These are phyloP conservation scores for Cyprinodon tularosa DNA, from an alignment of 2,113 vertebrate genomes.

Conservation along the genomic window DNA sequence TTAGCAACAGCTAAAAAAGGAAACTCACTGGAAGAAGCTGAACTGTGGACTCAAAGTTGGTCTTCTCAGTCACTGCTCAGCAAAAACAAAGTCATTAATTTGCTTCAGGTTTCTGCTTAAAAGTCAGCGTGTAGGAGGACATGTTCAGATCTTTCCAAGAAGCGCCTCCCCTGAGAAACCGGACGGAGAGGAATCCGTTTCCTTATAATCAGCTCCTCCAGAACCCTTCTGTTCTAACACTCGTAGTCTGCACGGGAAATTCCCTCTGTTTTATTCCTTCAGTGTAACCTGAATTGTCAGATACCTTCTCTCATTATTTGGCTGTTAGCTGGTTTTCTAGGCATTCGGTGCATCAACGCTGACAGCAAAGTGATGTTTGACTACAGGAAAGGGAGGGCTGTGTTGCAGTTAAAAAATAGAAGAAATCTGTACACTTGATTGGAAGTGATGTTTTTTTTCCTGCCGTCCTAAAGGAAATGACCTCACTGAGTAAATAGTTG, in stretches of 20 bases:
- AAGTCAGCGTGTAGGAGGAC: neutral
- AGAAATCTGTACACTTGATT: constrained; percentile 53
- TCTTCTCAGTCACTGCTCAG: constrained; percentile 3
- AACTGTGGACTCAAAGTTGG: constrained; percentile 16
- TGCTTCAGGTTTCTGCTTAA: constrained; percentile 19
- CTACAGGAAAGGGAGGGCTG: constrained; percentile 11
- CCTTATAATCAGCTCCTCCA: neutral
- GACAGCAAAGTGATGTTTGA: neutral
- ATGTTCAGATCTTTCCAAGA: constrained; percentile 8
- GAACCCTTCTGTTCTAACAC: neutral
- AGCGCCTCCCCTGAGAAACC: constrained; percentile 22
- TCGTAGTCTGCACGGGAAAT: neutral
- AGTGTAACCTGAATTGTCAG: constrained; percentile 39
- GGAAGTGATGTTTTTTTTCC: constrained; percentile 46
- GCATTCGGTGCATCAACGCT: constrained; percentile 17
- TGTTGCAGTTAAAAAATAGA: constrained; percentile 27
- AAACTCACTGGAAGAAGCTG: constrained; percentile 2
- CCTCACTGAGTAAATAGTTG: constrained; percentile 75
- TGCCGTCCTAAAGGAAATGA: constrained; percentile 68
- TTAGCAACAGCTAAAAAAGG: constrained; percentile 36
- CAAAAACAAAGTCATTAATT: constrained; percentile 2
- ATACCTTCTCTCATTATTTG: constrained; percentile 49
- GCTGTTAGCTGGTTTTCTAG: constrained; percentile 46
- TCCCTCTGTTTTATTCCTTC: constrained; percentile 43
- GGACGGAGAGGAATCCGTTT: constrained; percentile 37